phyloP scores from a whole-genome alignment of 2,797 vertebrate genomes.

The Poecilia gillii region DNA sequence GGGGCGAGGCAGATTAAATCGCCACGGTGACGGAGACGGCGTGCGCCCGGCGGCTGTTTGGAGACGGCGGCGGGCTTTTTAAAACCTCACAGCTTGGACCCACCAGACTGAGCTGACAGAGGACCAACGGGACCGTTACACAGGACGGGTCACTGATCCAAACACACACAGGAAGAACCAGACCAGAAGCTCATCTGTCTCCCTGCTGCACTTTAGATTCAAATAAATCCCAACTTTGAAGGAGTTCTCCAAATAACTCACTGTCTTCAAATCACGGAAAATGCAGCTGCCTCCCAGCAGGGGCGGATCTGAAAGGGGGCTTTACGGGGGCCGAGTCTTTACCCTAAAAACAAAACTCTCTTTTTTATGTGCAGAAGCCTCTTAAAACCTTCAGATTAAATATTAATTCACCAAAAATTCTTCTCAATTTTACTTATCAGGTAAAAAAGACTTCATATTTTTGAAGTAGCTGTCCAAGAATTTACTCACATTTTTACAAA shows the following conservation, averaged over 20 bases:
- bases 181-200: not conserved
- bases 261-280: not conserved
- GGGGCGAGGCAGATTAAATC: constrained; percentile 70
- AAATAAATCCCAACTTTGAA: not conserved
- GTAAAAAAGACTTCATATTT: too few relatives aligned
- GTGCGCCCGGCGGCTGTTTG: constrained; percentile 49
- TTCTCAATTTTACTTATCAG: too few relatives aligned
- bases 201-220: not conserved
- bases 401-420: too few relatives aligned
- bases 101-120: constrained; percentile 49
- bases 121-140: constrained; percentile 72
- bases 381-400: too few relatives aligned
- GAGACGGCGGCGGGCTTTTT: constrained; percentile 50
- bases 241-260: not conserved
- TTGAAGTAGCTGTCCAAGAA: too few relatives aligned
- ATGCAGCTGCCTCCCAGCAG: too few relatives aligned
- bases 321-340: too few relatives aligned
- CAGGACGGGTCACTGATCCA: constrained; percentile 2
- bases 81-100: constrained; percentile 63
- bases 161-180: constrained; percentile 11
- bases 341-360: too few relatives aligned
- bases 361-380: too few relatives aligned
- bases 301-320: too few relatives aligned
- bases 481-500: too few relatives aligned
- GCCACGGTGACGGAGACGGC: constrained; percentile 44